phyloP scores from a whole-genome alignment of 2,113 vertebrate species.

The Rhombomys opimus region DNA sequence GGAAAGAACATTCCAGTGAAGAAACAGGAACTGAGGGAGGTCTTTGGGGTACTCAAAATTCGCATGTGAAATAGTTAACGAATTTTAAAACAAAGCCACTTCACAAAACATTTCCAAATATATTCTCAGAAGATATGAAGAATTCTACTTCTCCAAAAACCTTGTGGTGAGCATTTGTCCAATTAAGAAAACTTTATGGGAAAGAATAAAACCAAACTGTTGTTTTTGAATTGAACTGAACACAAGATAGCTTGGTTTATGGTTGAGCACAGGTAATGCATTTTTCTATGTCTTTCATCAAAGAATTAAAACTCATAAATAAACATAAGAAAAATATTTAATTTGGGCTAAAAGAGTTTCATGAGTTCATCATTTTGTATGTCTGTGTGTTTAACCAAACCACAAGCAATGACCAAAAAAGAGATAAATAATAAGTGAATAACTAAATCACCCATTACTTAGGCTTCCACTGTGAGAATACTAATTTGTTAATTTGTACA shows the following conservation, averaged over 20 bases:
- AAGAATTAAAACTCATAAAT: slow-evolving; percentile 44
- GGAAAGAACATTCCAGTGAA: background rate
- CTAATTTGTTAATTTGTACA: slow-evolving; percentile 64
- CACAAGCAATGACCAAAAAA: background rate
- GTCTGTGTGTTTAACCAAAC: background rate
- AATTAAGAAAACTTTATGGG: background rate
- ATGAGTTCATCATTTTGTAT: background rate
- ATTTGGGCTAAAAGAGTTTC: slow-evolving; percentile 6
- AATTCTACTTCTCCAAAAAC: background rate
- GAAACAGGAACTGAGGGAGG: background rate
- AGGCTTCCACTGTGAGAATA: slow-evolving; percentile 46
- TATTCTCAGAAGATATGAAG: background rate
- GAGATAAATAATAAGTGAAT: slow-evolving; percentile 61
- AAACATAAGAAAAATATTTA: slow-evolving; percentile 20
- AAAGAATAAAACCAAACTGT: slow-evolving; percentile 30
- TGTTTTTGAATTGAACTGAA: slow-evolving; percentile 15
- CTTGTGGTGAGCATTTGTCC: slow-evolving; percentile 6
- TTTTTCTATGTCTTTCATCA: background rate
- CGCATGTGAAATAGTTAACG: background rate
- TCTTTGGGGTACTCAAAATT: background rate
- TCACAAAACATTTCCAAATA: slow-evolving; percentile 53
- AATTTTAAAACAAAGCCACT: background rate
- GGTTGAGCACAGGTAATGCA: slow-evolving; percentile 7
- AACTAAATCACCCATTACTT: slow-evolving; percentile 57
- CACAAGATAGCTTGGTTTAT: background rate